A percentile compares a stretch with the other conserved stretches of the same genome.
These are phyloP conservation scores for Brachyopa scutellaris DNA, from an alignment of 2,888 invertebrate species.

Conservation along the genomic window DNA sequence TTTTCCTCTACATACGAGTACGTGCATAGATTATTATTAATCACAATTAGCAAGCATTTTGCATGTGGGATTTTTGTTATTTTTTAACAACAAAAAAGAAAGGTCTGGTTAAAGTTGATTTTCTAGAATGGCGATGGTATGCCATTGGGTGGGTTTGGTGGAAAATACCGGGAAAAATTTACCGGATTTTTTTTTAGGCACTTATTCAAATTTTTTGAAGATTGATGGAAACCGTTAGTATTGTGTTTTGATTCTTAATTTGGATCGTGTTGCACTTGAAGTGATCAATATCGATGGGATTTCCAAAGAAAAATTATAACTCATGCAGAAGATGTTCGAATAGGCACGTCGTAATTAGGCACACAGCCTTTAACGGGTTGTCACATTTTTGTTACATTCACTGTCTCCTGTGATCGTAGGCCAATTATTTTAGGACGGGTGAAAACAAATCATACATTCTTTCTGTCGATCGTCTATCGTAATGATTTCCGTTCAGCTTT, in stretches of 20 bases:
- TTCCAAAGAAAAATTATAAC: not conserved
- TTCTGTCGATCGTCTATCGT: no score
- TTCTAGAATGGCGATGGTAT: conserved; percentile 9
- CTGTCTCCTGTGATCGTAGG: no score
- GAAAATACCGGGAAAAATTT: conserved; percentile 41
- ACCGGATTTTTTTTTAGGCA: conserved; percentile 27
- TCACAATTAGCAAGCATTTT: conserved; percentile 59
- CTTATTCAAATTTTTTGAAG: conserved; percentile 35
- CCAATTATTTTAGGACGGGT: no score
- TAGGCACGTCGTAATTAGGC: no score
- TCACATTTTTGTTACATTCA: no score
- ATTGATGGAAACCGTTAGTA: conserved; percentile 30
- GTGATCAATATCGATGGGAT: conserved; percentile 10
- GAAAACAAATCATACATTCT: no score
- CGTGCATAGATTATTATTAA: conserved; percentile 63
- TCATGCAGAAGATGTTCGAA: no score
- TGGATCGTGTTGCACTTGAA: not conserved
- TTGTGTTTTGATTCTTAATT: not conserved
- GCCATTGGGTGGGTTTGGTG: conserved; percentile 17
- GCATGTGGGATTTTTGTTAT: conserved; percentile 48
- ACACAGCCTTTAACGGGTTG: no score
- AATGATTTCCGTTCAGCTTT: no score
- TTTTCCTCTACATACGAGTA: conserved; percentile 31
- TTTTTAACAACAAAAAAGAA: not conserved
- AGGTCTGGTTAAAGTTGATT: conserved; percentile 29